phyloP scores from a whole-genome alignment of 2,113 vertebrate species.

The Brienomyrus longianalis region DNA sequence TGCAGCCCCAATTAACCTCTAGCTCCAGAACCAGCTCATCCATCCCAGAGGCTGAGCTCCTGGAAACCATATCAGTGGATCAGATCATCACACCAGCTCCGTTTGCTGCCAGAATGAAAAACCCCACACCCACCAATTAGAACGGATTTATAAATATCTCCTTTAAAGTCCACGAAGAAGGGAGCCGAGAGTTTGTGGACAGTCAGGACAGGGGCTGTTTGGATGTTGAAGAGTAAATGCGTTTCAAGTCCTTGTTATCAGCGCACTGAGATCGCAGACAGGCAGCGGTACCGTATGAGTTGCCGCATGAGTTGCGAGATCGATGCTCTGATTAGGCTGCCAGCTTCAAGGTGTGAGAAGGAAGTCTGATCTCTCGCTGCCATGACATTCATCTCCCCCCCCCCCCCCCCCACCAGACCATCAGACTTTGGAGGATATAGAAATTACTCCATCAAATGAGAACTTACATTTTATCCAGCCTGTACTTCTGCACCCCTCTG shows the following conservation, averaged over 20 bases:
- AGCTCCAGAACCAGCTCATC: slow-evolving; percentile 6
- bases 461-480: neutral
- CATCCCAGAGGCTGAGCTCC: slow-evolving; percentile 16
- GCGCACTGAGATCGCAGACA: neutral
- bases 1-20: slow-evolving; percentile 36
- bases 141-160: slow-evolving; percentile 36
- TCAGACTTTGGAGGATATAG: neutral
- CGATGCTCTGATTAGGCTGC: neutral
- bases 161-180: slow-evolving; percentile 22
- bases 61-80: slow-evolving; percentile 23
- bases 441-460: neutral
- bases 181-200: neutral
- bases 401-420: neutral
- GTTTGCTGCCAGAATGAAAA: slow-evolving; percentile 11
- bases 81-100: slow-evolving; percentile 2
- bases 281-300: neutral
- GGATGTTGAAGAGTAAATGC: slow-evolving; percentile 20
- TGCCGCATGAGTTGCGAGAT: neutral
- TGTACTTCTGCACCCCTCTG: neutral
- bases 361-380: neutral
- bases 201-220: neutral
- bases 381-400: neutral
- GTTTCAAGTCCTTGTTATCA: slow-evolving; percentile 27
- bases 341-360: neutral
- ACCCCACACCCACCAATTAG: slow-evolving; percentile 34